Evolutionary conservation across 2,797 vertebrate genomes (phyloP).

Genomic region (Acanthurus leucopareius): DNA sequence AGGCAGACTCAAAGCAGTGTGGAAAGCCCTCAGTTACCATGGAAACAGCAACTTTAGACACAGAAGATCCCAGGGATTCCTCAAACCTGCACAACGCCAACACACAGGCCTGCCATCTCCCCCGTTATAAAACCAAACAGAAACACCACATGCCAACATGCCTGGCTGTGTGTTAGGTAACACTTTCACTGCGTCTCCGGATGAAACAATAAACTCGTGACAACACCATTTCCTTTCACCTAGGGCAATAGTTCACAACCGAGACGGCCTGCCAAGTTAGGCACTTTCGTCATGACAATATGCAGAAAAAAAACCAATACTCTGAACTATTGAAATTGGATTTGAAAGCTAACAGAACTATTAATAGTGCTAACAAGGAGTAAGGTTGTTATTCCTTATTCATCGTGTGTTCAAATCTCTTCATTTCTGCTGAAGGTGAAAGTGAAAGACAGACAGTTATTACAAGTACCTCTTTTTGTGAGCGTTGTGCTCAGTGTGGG

Average conservation of each 20-base stretch:
- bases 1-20: slow-evolving; percentile 51
- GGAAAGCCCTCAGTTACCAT: slow-evolving; percentile 76
- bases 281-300: not conserved
- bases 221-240: slow-evolving; percentile 22
- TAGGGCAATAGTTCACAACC: not conserved
- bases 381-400: not conserved
- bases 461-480: not conserved
- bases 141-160: slow-evolving; percentile 35
- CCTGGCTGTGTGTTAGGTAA: slow-evolving; percentile 38
- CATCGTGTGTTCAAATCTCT: slow-evolving; percentile 4
- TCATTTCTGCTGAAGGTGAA: too few species aligned
- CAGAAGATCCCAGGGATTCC: slow-evolving; percentile 79
- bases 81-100: slow-evolving; percentile 53
- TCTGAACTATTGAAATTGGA: not conserved
- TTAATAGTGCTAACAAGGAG: not conserved
- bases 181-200: slow-evolving; percentile 26
- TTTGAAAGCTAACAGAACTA: too few species aligned
- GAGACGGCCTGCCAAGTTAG: not conserved
- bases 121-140: slow-evolving; percentile 18
- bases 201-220: slow-evolving; percentile 21
- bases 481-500: not conserved
- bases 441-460: too few species aligned
- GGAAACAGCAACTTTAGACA: slow-evolving; percentile 74
- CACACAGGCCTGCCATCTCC: slow-evolving; percentile 31
- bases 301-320: not conserved